Conservation (phyloP, 2,797 vertebrate genomes). For the Scolopax rusticola region DNA sequence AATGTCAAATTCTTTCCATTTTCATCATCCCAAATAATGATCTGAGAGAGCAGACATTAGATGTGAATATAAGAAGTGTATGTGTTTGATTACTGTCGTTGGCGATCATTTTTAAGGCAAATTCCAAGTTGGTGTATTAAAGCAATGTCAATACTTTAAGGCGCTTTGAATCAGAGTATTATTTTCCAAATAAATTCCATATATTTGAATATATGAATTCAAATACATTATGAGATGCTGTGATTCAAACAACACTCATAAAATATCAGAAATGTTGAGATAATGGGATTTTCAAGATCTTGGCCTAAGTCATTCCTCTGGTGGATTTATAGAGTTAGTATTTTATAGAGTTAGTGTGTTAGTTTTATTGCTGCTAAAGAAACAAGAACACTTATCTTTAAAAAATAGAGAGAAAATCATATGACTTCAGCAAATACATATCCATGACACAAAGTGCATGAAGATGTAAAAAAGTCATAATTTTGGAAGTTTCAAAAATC, state of each 20-base stretch:
- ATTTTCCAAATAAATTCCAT: background rate
- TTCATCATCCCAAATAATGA: background rate
- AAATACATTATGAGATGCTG: background rate
- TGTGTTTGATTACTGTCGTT: background rate
- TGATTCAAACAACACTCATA: background rate
- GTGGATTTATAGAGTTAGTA: background rate
- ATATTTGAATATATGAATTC: background rate
- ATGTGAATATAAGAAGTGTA: background rate
- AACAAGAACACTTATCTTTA: background rate
- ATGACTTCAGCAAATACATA: background rate
- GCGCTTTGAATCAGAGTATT: background rate
- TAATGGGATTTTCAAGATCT: background rate
- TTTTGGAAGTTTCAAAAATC: background rate
- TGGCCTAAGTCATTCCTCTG: background rate
- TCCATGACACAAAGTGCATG: background rate
- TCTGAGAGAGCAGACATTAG: background rate
- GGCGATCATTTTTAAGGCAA: background rate
- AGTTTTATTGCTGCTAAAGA: background rate
- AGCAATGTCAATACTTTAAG: background rate
- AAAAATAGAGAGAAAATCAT: background rate
- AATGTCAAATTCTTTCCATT: background rate
- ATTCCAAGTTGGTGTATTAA: background rate
- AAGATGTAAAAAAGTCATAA: background rate
- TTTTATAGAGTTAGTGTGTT: background rate
- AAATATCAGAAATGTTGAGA: background rate